These are phyloP conservation scores for Agrypnus murinus DNA, from an alignment of 2,888 invertebrate genomes.

Conservation along the genomic window DNA sequence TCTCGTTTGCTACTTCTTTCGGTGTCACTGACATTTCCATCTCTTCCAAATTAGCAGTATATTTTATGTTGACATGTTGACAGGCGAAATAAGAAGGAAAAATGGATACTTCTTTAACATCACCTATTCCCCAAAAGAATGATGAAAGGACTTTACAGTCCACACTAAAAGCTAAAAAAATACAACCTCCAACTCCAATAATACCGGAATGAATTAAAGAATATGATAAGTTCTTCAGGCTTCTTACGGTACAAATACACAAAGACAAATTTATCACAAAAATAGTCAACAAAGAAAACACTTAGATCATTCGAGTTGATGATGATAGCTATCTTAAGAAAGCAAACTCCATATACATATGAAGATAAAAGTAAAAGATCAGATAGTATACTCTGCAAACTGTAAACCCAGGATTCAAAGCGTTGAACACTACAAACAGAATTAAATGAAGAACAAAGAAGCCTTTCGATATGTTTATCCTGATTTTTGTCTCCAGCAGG, in stretches of 20 bases:
- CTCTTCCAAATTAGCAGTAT: no score
- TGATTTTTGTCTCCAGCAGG: neutral
- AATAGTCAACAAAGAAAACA: neutral
- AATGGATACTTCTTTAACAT: conserved; percentile 1
- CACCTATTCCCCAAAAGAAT: neutral
- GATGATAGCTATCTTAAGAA: neutral
- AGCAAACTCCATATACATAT: neutral
- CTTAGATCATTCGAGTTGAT: neutral
- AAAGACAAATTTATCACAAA: conserved; percentile 1
- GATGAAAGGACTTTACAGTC: neutral
- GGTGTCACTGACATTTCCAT: no score
- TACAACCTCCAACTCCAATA: neutral
- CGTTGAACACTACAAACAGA: neutral
- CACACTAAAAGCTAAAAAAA: neutral
- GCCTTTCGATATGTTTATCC: neutral
- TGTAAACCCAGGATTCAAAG: neutral
- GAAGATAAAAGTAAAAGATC: conserved; percentile 1
- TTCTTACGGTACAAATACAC: neutral
- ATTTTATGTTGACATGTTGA: no score
- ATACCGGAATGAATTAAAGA: neutral
- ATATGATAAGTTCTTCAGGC: neutral
- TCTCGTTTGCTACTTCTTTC: no score
- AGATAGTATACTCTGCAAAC: neutral
- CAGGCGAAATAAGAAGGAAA: neutral
- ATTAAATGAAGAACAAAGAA: no score